Evolutionary conservation across 1,140 invertebrate species (phyloP).

Genomic region (Drosophila burlai): DNA sequence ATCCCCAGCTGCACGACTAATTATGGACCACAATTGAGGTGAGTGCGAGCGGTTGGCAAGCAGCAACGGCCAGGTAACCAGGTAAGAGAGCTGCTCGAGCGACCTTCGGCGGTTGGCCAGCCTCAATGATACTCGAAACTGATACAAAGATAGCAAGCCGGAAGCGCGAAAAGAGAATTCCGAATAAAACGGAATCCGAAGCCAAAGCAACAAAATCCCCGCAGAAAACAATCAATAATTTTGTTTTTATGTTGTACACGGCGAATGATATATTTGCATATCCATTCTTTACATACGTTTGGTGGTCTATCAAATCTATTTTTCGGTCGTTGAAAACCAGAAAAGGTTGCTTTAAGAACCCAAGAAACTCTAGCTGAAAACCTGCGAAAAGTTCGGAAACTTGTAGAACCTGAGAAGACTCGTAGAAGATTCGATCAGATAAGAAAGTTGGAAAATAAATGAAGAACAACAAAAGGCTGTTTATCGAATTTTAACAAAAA

Average conservation of each 20-base stretch:
- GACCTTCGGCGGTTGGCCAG: conserved; percentile 66
- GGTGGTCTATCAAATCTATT: conserved; percentile 13
- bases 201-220: conserved; percentile 45
- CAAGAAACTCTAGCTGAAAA: not conserved
- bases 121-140: conserved; percentile 65
- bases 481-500: not conserved
- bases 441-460: not conserved
- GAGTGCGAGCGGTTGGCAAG: conserved; percentile 15
- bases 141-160: conserved; percentile 67
- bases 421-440: not conserved
- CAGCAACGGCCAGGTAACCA: conserved; percentile 2
- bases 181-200: conserved; percentile 35
- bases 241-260: conserved; percentile 30
- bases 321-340: conserved; percentile 23
- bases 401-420: not conserved
- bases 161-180: conserved; percentile 59
- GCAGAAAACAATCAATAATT: conserved; percentile 64
- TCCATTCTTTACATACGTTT: conserved; percentile 39
- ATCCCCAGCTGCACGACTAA: conserved; percentile 65
- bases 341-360: conserved; percentile 27
- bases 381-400: not conserved
- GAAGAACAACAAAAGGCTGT: not conserved
- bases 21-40: conserved; percentile 71
- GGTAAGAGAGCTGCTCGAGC: conserved; percentile 25
- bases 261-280: conserved; percentile 50